These are phyloP conservation scores for Rhyacichthys aspro DNA, from an alignment of 2,797 vertebrate genomes.

Conservation along the genomic window DNA sequence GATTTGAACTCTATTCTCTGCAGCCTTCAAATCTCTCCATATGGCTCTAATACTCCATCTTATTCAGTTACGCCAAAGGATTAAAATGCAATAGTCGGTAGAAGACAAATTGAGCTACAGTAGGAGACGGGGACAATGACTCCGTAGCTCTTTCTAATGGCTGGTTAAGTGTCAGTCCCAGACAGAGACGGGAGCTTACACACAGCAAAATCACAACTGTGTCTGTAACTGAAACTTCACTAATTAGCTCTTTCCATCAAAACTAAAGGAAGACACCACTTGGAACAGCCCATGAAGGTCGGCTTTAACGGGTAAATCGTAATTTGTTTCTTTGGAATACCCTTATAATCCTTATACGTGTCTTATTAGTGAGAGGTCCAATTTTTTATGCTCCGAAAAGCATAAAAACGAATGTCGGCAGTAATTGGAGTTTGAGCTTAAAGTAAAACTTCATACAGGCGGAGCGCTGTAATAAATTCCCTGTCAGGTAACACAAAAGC, in stretches of 20 bases:
- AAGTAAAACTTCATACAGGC: slow-evolving; percentile 22
- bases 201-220: slow-evolving; percentile 1
- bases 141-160: slow-evolving; percentile 39
- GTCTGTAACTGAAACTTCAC: slow-evolving; percentile 23
- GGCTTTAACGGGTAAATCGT: slow-evolving; percentile 41
- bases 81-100: not conserved
- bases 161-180: slow-evolving; percentile 15
- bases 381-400: slow-evolving; percentile 39
- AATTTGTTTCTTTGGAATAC: slow-evolving; percentile 32
- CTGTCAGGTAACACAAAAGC: slow-evolving; percentile 19
- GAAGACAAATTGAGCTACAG: slow-evolving; percentile 12
- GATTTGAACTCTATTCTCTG: no score
- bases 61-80: not conserved
- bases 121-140: slow-evolving; percentile 18
- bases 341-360: slow-evolving; percentile 31
- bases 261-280: not conserved
- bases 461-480: slow-evolving; percentile 11
- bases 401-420: slow-evolving; percentile 40
- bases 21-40: not conserved
- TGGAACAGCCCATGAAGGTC: slow-evolving; percentile 5
- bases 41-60: not conserved
- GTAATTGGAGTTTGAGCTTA: slow-evolving; percentile 36
- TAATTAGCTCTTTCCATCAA: slow-evolving; percentile 30
- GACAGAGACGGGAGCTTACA: slow-evolving; percentile 31
- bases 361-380: slow-evolving; percentile 25